phyloP scores from a whole-genome alignment of 2,888 invertebrate genomes.

The Leptopilina myrica region DNA sequence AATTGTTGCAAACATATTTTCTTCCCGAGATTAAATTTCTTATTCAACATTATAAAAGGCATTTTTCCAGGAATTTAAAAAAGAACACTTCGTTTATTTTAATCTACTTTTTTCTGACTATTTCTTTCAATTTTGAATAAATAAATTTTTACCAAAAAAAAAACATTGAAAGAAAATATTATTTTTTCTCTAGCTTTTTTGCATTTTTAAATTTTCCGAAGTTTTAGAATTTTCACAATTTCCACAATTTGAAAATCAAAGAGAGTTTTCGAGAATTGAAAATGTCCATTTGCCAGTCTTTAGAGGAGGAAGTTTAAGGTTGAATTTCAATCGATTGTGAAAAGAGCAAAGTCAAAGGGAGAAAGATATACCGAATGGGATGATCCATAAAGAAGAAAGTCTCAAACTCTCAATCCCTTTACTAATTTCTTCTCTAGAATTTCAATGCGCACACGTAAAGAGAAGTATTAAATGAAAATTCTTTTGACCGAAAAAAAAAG shows the following conservation, averaged over 20 bases:
- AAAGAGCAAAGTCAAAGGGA: background rate
- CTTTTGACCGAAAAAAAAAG: conserved; percentile 27
- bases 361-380: background rate
- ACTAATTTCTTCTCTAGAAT: conserved; percentile 19
- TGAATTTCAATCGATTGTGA: conserved; percentile 13
- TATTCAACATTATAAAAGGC: no score
- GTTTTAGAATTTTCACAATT: background rate
- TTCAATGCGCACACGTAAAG: background rate
- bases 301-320: background rate
- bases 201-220: background rate
- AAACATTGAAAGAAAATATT: no score
- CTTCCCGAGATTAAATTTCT: no score
- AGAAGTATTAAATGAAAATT: background rate
- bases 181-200: no score
- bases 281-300: background rate
- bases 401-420: conserved; percentile 10
- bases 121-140: no score
- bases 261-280: conserved; percentile 6
- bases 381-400: background rate
- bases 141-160: no score
- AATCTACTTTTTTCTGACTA: no score
- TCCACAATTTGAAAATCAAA: background rate
- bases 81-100: no score
- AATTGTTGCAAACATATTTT: no score
- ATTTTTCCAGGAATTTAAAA: no score